phyloP scores from a whole-genome alignment of 2,888 invertebrate species.

The Nycteola revayana region DNA sequence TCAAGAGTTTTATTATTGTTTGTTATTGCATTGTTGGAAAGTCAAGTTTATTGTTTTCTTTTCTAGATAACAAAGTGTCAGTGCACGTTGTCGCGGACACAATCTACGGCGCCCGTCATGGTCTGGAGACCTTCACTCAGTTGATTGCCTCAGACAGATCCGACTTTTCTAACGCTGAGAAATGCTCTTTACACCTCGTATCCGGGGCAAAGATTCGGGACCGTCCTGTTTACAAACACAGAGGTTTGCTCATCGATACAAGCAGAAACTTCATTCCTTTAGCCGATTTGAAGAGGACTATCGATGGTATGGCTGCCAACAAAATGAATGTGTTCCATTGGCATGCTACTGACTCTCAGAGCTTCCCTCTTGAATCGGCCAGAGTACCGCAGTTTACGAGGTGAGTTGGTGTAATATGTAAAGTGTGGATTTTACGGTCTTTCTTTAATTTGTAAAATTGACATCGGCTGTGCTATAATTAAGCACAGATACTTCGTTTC shows the following conservation, averaged over 20 bases:
- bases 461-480: too few relatives aligned
- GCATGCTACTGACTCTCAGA: slow-evolving; percentile 95
- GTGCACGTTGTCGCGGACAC: slow-evolving; percentile 82
- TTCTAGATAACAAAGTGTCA: slow-evolving; percentile 69
- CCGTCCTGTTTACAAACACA: slow-evolving; percentile 89
- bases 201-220: slow-evolving; percentile 86
- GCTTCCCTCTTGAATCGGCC: slow-evolving; percentile 92
- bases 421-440: too few relatives aligned
- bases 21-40: too few relatives aligned
- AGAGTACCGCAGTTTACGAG: slow-evolving; percentile 88
- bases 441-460: too few relatives aligned
- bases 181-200: slow-evolving; percentile 83
- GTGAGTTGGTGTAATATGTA: too few relatives aligned
- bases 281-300: slow-evolving; percentile 84
- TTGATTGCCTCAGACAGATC: slow-evolving; percentile 71
- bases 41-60: too few relatives aligned
- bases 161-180: slow-evolving; percentile 39
- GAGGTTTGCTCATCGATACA: slow-evolving; percentile 94
- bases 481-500: too few relatives aligned
- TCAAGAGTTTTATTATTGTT: too few relatives aligned
- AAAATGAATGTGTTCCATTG: slow-evolving; percentile 97
- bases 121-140: slow-evolving; percentile 88
- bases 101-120: slow-evolving; percentile 89
- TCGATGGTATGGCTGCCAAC: slow-evolving; percentile 93
- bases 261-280: slow-evolving; percentile 93